phyloP scores from a whole-genome alignment of 2,888 invertebrate genomes.

The Arge pagana region DNA sequence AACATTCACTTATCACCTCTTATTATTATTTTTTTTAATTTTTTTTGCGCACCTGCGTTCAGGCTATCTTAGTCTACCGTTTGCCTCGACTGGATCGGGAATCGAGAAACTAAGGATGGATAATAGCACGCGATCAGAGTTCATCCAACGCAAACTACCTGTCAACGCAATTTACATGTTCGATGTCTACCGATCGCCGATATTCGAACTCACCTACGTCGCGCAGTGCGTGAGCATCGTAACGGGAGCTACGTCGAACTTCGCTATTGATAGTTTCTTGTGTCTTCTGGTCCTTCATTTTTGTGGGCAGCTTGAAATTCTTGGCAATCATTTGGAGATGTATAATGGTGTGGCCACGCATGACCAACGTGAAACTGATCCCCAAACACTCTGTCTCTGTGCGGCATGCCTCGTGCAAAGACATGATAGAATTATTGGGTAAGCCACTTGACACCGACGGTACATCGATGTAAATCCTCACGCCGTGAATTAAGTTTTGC shows the following conservation, averaged over 20 bases:
- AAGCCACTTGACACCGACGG: constrained; percentile 1
- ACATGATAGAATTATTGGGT: constrained; percentile 26
- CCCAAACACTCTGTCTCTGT: constrained; percentile 13
- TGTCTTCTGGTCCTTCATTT: constrained; percentile 29
- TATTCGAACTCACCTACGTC: constrained; percentile 12
- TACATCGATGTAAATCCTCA: not conserved
- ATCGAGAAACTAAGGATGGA: no score
- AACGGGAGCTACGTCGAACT: constrained; percentile 10
- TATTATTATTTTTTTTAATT: not conserved
- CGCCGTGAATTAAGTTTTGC: constrained; percentile 25
- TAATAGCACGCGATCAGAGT: not conserved
- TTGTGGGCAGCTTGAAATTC: constrained; percentile 30
- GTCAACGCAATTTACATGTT: constrained; percentile 8
- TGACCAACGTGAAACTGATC: not conserved
- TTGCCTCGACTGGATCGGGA: not conserved
- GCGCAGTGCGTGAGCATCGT: constrained; percentile 8
- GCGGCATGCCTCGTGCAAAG: constrained; percentile 28
- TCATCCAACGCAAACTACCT: not conserved
- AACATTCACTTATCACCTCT: not conserved
- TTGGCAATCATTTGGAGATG: constrained; percentile 21
- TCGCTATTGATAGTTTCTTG: constrained; percentile 26
- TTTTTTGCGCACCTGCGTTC: not conserved
- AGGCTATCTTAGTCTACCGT: constrained; percentile 14
- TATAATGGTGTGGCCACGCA: constrained; percentile 24
- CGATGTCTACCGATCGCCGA: constrained; percentile 7